Percentiles rank a stretch among this genome's conserved stretches.
phyloP scores from a whole-genome alignment of 2,113 vertebrate species.

The Spilogale gracilis region DNA sequence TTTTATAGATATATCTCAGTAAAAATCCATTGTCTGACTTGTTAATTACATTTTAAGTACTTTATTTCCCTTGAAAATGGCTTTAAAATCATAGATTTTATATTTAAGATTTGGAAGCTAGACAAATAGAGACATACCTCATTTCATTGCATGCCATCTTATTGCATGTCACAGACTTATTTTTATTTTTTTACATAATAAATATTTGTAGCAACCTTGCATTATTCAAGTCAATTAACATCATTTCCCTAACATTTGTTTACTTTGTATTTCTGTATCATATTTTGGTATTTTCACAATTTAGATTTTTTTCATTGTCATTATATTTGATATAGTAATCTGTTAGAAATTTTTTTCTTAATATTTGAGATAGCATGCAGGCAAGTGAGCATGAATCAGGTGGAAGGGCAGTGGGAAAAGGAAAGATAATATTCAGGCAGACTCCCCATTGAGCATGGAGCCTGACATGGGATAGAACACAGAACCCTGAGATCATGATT shows the following conservation, averaged over 20 bases:
- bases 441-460: background rate
- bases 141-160: background rate
- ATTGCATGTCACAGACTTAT: background rate
- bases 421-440: background rate
- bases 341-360: background rate
- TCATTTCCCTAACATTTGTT: background rate
- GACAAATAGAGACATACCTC: background rate
- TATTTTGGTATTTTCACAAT: background rate
- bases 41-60: constrained; percentile 44
- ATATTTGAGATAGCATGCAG: background rate
- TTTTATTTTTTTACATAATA: background rate
- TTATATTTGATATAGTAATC: background rate
- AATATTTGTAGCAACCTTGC: background rate
- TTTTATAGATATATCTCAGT: background rate
- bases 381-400: background rate
- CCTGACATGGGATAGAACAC: background rate
- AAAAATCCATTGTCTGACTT: background rate
- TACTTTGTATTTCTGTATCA: background rate
- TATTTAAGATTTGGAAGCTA: background rate
- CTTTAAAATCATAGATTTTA: constrained; percentile 35
- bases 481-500: background rate
- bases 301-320: background rate
- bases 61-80: background rate
- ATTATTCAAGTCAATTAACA: background rate
- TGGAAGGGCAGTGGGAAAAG: background rate